Evolutionary conservation across 2,888 invertebrate species (phyloP), one percentile per base, ranked within the genome.

Genomic region (Ophion obscuratus): DNA sequence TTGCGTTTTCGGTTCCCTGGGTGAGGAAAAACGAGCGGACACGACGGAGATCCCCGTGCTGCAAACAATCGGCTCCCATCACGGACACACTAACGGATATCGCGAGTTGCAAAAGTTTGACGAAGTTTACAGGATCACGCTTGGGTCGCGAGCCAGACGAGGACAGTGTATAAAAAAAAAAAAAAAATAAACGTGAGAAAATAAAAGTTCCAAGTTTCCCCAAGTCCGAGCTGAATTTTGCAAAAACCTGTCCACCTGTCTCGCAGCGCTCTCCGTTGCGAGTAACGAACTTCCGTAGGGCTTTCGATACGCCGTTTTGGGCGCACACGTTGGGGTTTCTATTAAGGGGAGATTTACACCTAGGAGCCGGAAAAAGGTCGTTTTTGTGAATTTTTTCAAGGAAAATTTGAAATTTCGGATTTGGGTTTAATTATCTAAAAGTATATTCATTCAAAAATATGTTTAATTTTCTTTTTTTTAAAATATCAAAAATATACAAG

Each of bases 41-140:
- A 61, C 61, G 61, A 61, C 53, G 68, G 44, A 57, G 68, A 75
- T 81, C 67, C 44, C 61, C 20, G 59, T 62, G 80, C 57, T 53
- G 75, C 53, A 73, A 75, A 85, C 80, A 82, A n/a, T 36, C 70
- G 59, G 20, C 57, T 59, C 20, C 75, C 62, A 85, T 76, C 62
- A 77, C 67, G 47, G 11, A 74, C 44, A 64, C 61, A 40, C 79
- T 44, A 68, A 61, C 59, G 61, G 57, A 80, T 83, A 61, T 66
- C 71, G 66, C 66, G 79, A 64, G 67, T 57, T 44, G 53, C 62
- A 67, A 80, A 71, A 83, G 85, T 85, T 85, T 68, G 61, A 79
- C 53, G 53, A 85, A 85, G 80, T 85, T 85, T 85, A 83, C 80
- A 73, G 68, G 83, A 85, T 85, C 76, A 67, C 71, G 53, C 59